Evolutionary conservation across 92 coral and sea anemone genomes (phyloP).

Genomic region (Epizoanthus fatuus): DNA sequence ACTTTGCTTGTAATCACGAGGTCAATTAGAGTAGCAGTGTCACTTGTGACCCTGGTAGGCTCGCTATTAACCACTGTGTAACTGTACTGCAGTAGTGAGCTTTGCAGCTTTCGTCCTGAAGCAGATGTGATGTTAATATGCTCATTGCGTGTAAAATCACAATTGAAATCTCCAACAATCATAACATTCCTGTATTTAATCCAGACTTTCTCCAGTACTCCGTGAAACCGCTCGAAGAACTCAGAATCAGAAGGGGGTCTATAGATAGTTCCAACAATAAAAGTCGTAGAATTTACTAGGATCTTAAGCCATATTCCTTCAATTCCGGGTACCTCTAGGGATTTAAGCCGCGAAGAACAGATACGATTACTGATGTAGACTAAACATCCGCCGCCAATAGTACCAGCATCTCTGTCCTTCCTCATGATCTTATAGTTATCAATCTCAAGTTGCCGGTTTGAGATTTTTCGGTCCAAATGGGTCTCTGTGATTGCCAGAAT

Average conservation of each 20-base stretch:
- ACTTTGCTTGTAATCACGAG: slow-evolving; percentile 19
- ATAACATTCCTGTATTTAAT: slow-evolving; percentile 37
- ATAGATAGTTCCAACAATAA: slow-evolving; percentile 40
- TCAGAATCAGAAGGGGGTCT: slow-evolving; percentile 31
- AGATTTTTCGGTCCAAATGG: slow-evolving; percentile 35
- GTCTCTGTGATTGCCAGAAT: slow-evolving; percentile 58
- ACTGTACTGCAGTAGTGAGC: slow-evolving; percentile 31
- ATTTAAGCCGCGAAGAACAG: slow-evolving; percentile 37
- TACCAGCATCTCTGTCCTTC: slow-evolving; percentile 43
- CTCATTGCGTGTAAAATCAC: slow-evolving; percentile 24
- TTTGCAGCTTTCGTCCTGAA: slow-evolving; percentile 33
- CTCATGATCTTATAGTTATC: slow-evolving; percentile 51
- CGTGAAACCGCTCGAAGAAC: slow-evolving; percentile 18
- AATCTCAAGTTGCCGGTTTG: slow-evolving; percentile 49
- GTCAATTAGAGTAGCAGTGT: background rate
- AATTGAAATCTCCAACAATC: slow-evolving; percentile 57
- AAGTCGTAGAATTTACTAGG: background rate
- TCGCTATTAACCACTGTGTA: slow-evolving; percentile 15
- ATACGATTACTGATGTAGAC: slow-evolving; percentile 27
- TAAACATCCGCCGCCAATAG: slow-evolving; percentile 48
- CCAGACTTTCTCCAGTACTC: slow-evolving; percentile 47
- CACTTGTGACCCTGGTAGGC: slow-evolving; percentile 10
- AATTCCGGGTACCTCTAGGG: slow-evolving; percentile 9
- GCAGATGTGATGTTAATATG: background rate
- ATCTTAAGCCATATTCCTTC: slow-evolving; percentile 57